A percentile compares a stretch with the other conserved stretches of the same genome.
Evolutionary conservation across 2,113 vertebrate species (phyloP).

Genomic region (Fukomys damarensis): DNA sequence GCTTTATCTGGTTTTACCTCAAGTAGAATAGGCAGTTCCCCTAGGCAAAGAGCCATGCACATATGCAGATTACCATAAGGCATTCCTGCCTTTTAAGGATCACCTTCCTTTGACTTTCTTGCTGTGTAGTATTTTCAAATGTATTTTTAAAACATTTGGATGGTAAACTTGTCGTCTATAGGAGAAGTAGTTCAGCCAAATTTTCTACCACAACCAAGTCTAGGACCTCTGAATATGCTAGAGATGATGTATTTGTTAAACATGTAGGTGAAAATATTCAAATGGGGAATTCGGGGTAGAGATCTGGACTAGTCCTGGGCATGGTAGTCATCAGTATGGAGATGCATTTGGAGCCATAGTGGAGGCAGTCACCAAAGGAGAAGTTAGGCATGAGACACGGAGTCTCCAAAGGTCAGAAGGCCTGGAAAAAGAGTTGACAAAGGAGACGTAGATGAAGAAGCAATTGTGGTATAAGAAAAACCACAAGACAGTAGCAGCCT

Average conservation of each 20-base stretch:
- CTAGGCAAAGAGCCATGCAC: neutral
- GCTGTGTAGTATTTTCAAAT: neutral
- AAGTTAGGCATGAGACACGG: neutral
- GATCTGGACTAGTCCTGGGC: no score
- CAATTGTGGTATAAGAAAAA: neutral
- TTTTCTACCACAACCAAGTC: constrained; percentile 1
- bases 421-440: neutral
- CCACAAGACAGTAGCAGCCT: neutral
- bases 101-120: neutral
- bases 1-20: neutral
- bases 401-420: neutral
- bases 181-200: neutral
- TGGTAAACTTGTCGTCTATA: neutral
- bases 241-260: neutral
- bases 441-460: neutral
- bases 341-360: neutral
- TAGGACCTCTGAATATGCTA: neutral
- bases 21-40: neutral
- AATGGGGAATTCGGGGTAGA: neutral
- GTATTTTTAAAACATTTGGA: neutral
- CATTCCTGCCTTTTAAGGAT: neutral
- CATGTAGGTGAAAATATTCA: neutral
- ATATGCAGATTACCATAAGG: neutral
- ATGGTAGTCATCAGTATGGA: neutral
- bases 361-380: neutral